Base-by-base conservation (phyloP, 2,113 vertebrate genomes). In the Cnemophilus loriae region DNA sequence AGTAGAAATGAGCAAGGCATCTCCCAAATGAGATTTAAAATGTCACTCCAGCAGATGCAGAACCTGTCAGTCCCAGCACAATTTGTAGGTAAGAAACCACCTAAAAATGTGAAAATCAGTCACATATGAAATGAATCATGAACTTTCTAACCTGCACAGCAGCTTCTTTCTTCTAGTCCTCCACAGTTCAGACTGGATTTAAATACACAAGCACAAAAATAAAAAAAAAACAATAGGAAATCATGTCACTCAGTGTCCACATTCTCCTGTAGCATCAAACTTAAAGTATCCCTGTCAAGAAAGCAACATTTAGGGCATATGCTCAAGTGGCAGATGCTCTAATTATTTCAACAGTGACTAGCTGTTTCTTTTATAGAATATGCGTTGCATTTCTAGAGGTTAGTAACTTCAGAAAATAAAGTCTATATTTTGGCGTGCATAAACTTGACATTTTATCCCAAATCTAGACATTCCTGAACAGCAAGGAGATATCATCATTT, bases 21-120 rank as follows among this genome's bases (percentile, higher is more conserved):
- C 50, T 68, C 57, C 78, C 84, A 78, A 53, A 63, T 60, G 53
- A 85, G 63, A 81, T 85, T 92, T 42, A 83, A 95, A 96, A 85
- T 64, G 26, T 23, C 33, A 19, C 37, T 93, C 30, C 27, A 83
- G 77, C 78, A 90, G 41, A 69, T 83, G 46, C 59, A 69, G 91
- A 95, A 85, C 64, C 84, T 88, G 93, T 57, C 47, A 90, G 65
- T 93, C 44, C 37, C 89, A 87, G 24, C 24, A 41, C 27, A 95
- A 76, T 89, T 93, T 64, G 3, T 84, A 87, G 35, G 24, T 70
- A 93, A 92, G 44, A 46, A 92, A 84, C 42, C 71, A 76, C 70
- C 32, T 56, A 89, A 90, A 46, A 93, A 39, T 52, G 57, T 76
- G 82, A 92, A 91, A 95, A 96, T 78, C 28, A 86, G 32, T 71